A percentile compares a stretch with the other conserved stretches of the same genome.
These are phyloP conservation scores for Cololabis saira DNA, from an alignment of 2,113 vertebrate genomes.

Conservation along the genomic window DNA sequence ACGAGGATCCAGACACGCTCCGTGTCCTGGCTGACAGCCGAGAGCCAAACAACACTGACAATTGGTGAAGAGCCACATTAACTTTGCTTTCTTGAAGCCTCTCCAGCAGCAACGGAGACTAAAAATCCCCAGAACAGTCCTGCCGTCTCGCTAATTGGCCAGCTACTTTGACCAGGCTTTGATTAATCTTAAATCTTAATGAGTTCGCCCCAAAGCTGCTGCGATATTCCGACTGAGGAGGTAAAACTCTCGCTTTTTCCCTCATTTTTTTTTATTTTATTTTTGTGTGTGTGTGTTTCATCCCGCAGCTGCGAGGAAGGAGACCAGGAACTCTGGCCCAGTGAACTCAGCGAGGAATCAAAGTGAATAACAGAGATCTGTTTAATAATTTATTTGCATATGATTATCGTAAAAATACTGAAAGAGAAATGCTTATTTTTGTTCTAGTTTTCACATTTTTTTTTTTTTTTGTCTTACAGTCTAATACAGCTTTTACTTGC, in stretches of 20 bases:
- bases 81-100: slow-evolving; percentile 65
- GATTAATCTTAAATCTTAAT: slow-evolving; percentile 74
- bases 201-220: slow-evolving; percentile 62
- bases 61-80: slow-evolving; percentile 66
- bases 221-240: slow-evolving; percentile 66
- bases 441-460: slow-evolving; percentile 59
- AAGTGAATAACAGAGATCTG: slow-evolving; percentile 74
- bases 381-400: slow-evolving; percentile 84
- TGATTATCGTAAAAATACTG: slow-evolving; percentile 83
- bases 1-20: slow-evolving; percentile 23
- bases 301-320: slow-evolving; percentile 49
- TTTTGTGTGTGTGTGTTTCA: no score
- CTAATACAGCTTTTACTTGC: slow-evolving; percentile 76
- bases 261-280: background rate
- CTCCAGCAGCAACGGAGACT: slow-evolving; percentile 53
- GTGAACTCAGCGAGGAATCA: slow-evolving; percentile 71
- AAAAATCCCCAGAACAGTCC: slow-evolving; percentile 60
- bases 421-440: slow-evolving; percentile 79
- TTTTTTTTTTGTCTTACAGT: slow-evolving; percentile 64
- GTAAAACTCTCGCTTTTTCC: slow-evolving; percentile 57
- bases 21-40: slow-evolving; percentile 56
- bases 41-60: slow-evolving; percentile 59
- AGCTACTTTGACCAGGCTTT: slow-evolving; percentile 52
- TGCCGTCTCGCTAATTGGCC: slow-evolving; percentile 68
- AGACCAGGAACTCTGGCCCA: slow-evolving; percentile 60